Evolutionary conservation across 2,888 invertebrate species (phyloP), one percentile per base, ranked within the genome.

Genomic region (Mimumesa dahlbomi): DNA sequence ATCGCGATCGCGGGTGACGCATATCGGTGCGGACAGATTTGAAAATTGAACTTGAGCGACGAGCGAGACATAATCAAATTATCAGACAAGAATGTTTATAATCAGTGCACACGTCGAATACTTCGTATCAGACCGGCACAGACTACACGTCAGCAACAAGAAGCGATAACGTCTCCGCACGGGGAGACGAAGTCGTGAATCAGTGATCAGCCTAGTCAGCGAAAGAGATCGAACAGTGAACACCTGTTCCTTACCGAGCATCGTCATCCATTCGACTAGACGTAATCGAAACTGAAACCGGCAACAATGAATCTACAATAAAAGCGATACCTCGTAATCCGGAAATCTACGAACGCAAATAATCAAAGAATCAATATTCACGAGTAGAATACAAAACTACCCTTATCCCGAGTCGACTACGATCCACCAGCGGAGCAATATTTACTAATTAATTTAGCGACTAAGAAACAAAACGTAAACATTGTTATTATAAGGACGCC

Each of bases 131-230:
- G 50, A 49, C 42, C 36, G 45, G 48, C 68, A 81, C 75, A 80
- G 81, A 80, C 79, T 78, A 75, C 67, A 73, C 81, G 79, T 80
- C 81, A 80, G 79, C 79, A 81, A 69, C 52, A 61, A 49, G 49
- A 22, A 16, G 70, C 73, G 79, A 79, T 79, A 79, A 73, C 54
- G 34, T 18, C 38, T 18, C 11, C 29, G 45, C 59, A 53, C 49
- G 31, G 25, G 49, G 58, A 70, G 56, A 75, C 64, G 45, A 63
- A 75, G 73, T 58, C 58, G 71, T 54, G 74, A 66, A 81, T 80
- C 67, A 34, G 73, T 69, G 73, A 77, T 77, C 78, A 61, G 64
- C 75, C 7, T 57, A 50, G 81, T 80, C 79, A 81, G 79, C 79
- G 19, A 71, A 75, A 63, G 48, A 34, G 58, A 43, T 46, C 58